These are phyloP conservation scores for Smutsia gigantea DNA, from an alignment of 2,797 vertebrate genomes.

Conservation along the genomic window DNA sequence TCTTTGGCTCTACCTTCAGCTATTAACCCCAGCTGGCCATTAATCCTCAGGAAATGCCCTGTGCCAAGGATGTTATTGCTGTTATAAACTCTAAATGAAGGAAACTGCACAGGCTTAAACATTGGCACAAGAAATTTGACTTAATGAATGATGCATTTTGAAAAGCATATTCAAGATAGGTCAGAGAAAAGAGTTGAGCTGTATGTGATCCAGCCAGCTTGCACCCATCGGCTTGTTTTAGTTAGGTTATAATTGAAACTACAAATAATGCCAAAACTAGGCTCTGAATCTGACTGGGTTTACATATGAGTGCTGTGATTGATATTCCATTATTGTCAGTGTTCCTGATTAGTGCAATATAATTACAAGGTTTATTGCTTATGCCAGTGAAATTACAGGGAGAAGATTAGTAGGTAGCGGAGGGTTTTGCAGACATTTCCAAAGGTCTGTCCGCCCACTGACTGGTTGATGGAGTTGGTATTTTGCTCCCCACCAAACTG, in stretches of 20 bases:
- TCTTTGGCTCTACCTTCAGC: conserved; percentile 80
- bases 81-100: conserved; percentile 74
- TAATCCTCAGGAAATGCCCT: conserved; percentile 79
- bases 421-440: conserved; percentile 73
- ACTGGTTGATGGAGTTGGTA: conserved; percentile 72
- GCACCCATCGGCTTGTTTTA: background rate
- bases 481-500: conserved; percentile 76
- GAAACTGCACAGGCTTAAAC: conserved; percentile 51
- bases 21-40: conserved; percentile 83
- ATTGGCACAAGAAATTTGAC: conserved; percentile 44
- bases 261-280: conserved; percentile 19
- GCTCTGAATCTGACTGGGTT: background rate
- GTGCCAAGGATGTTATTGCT: conserved; percentile 59
- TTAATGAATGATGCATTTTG: conserved; percentile 37
- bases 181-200: background rate
- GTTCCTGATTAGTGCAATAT: conserved; percentile 70
- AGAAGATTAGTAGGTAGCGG: conserved; percentile 74
- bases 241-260: conserved; percentile 32
- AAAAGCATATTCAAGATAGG: conserved; percentile 6
- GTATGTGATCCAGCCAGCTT: background rate
- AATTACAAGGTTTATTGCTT: conserved; percentile 79
- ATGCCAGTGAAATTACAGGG: conserved; percentile 77
- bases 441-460: conserved; percentile 74
- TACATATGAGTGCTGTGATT: conserved; percentile 30
- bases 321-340: conserved; percentile 63